phyloP scores from a whole-genome alignment of 2,888 invertebrate genomes.

The Ceraclea dissimilis region DNA sequence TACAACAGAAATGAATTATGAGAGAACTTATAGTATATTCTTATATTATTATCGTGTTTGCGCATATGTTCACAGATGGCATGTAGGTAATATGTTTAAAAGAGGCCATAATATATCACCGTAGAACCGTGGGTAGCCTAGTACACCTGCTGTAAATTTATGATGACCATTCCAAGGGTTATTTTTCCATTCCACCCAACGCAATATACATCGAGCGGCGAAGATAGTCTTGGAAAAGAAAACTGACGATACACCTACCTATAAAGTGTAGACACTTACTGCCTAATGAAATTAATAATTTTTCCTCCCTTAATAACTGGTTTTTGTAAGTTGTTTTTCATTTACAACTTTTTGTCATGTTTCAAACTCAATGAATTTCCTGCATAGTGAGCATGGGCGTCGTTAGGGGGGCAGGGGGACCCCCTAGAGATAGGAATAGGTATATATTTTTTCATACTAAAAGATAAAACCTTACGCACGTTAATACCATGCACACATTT shows the following conservation, averaged over 20 bases:
- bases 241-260: not conserved
- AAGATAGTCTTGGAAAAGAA: not conserved
- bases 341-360: too few relatives aligned
- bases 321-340: too few relatives aligned
- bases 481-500: too few relatives aligned
- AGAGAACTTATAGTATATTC: not conserved
- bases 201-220: not conserved
- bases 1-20: not conserved
- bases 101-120: not conserved
- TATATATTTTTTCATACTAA: too few relatives aligned
- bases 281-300: too few relatives aligned
- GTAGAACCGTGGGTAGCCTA: not conserved
- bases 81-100: not conserved
- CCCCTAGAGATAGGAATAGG: too few relatives aligned
- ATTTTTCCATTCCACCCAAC: conserved; percentile 9
- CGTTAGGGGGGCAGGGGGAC: too few relatives aligned
- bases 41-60: not conserved
- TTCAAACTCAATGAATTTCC: too few relatives aligned
- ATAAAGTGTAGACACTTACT: too few relatives aligned
- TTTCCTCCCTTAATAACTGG: too few relatives aligned
- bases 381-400: too few relatives aligned
- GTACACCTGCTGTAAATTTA: conserved; percentile 18
- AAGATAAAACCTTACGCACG: too few relatives aligned
- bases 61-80: not conserved
- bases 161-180: conserved; percentile 18